Evolutionary conservation across 2,888 invertebrate genomes (phyloP), one percentile per base, ranked within the genome.

Genomic region (Trachelus tabidus): DNA sequence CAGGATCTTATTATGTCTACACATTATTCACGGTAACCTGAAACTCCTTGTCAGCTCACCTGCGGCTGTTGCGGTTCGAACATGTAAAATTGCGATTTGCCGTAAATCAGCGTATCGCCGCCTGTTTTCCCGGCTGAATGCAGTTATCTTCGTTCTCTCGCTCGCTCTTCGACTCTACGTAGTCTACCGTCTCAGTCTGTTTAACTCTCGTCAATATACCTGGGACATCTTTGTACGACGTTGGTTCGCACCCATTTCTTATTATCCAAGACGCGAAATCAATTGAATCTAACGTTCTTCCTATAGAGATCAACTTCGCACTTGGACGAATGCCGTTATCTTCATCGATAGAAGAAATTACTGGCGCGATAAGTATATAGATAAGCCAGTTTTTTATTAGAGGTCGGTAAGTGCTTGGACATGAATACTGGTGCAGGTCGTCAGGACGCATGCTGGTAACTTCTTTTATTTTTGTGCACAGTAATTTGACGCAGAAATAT

Each of bases 1-100:
- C 86, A 84, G 85, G 87, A 89, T 89, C 89, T 89, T 87, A 88
- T 89, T 89, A 89, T 89, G 87, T 86, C 23, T 69, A 34, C 75
- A 12, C 71, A 37, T 75, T 56, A 56, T 56, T 56, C 56, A 15
- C 34, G 30, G 76, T 76, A 73, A 71, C 79, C 77, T 80, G 83
- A 79, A 85, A 85, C 84, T 85, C 84, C 78, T 84, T 82, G 56
- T 56, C 56, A 56, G 56, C 56, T 56, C 56, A 56, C 56, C 56
- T 56, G 56, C 56, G 56, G 56, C 56, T 56, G 56, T 9, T 56
- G 56, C 56, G 56, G 56, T 56, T 56, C 56, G 56, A 56, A 56
- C 56, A 56, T 56, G 56, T 56, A 56, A 56, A 56, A 56, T 56
- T 56, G 56, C 84, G 81, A 80, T 83, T 79, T 76, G 83, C 78